Conservation (phyloP, 2,888 invertebrate genomes). For the Seira ritae region DNA sequence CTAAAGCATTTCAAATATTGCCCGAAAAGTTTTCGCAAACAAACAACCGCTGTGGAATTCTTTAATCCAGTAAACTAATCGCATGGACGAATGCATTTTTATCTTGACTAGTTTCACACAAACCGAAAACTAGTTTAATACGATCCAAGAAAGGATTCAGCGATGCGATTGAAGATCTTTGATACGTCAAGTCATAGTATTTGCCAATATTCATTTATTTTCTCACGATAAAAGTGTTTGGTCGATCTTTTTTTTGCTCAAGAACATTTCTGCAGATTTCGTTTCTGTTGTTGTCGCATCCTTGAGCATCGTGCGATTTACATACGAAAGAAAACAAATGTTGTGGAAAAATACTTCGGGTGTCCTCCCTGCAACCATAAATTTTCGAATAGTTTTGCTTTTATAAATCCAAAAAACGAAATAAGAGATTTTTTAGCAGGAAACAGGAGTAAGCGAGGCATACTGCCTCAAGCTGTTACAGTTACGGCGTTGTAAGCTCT, state of each 20-base stretch:
- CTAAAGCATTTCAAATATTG: too few relatives aligned
- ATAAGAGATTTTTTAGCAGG: background rate
- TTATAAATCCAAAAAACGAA: background rate
- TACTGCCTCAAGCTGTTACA: background rate
- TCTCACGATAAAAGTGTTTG: background rate
- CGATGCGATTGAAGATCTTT: too few relatives aligned
- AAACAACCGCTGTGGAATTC: too few relatives aligned
- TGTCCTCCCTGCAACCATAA: background rate
- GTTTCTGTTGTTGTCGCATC: constrained; percentile 9
- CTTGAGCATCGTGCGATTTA: constrained; percentile 16
- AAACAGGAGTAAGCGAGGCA: background rate
- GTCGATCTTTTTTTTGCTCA: background rate
- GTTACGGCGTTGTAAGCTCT: background rate
- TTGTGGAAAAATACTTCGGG: constrained; percentile 20
- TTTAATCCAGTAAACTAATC: too few relatives aligned
- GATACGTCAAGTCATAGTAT: too few relatives aligned
- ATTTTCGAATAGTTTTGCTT: background rate
- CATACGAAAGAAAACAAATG: constrained; percentile 47
- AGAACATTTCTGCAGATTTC: background rate
- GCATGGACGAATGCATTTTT: too few relatives aligned
- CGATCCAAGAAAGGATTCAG: too few relatives aligned
- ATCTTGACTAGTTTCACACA: too few relatives aligned
- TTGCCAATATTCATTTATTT: background rate
- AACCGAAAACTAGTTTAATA: too few relatives aligned
- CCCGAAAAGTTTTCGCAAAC: too few relatives aligned